Base-by-base conservation (phyloP, 2,797 vertebrate genomes). In the Chaetophractus vellerosus region DNA sequence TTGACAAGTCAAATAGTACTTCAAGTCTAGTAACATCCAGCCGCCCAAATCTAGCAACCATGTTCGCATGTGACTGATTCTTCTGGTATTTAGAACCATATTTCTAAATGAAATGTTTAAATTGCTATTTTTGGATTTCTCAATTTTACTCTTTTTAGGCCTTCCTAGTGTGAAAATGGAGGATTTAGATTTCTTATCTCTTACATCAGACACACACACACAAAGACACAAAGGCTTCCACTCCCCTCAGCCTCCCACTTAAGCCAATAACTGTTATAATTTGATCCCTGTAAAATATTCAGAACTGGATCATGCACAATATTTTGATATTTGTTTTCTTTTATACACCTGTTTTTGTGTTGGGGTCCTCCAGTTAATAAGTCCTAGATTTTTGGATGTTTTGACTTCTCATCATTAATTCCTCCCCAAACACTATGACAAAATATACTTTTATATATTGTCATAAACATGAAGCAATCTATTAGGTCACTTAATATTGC, bases 201-300 rank as follows among this genome's bases (percentile, higher is more conserved):
- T 63, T 69, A 72, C 11, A 38, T 12, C 4, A 26, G 2, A 81
- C 11, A 31, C 4, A 36, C 24, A 63, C n/a, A 81, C 21, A 81
- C 1, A 81, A 7, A 50, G 1, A 63, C 2, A 71, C 12, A 48
- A 0, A 26, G 0, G 1, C 18, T 26, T 75, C 33, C 18, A 9
- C 19, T 48, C 9, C 23, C 1, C 28, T 68, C 14, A 38, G 5
- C 0, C 4, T n/a, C n/a, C n/a, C n/a, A n/a, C n/a, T n/a, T n/a
- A n/a, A n/a, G n/a, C n/a, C n/a, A n/a, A n/a, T n/a, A n/a, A n/a
- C n/a, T n/a, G n/a, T n/a, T 14, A 38, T 66, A 38, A 19, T 78
- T 68, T 61, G 48, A 6, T 18, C 5, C 31, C n/a, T 55, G 4
- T 10, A 78, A 90, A 57, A 82, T 38, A 26, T 6, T 59, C 16